Evolutionary conservation across 2,888 invertebrate species (phyloP), one percentile per base, ranked within the genome.

Genomic region (Eulithis testata): DNA sequence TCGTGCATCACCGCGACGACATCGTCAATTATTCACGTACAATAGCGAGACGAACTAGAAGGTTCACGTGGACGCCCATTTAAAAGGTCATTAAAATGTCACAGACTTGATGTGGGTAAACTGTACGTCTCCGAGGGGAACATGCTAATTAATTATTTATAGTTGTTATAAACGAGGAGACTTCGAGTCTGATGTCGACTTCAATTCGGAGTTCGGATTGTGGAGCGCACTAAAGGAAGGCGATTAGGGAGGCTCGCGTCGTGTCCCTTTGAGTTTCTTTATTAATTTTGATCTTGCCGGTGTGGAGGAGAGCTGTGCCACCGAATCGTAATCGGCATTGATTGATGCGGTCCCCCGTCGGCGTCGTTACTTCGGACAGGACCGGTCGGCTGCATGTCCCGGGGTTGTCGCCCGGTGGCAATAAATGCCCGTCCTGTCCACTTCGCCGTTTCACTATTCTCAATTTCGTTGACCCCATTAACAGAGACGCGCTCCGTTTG

Each of bases 61-160:
- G 75, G 75, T 77, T 76, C 80, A 81, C 82, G 84, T 84, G 82
- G 84, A 80, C 80, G 79, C 82, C 79, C 84, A 82, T 85, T 89
- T 86, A 87, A 86, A 88, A 86, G 82, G 81, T 84, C 89, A 89
- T 91, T 90, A 88, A 90, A 90, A 88, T 88, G 89, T 89, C 90
- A 89, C 87, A 77, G 81, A 74, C 79, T 80, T 88, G 88, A 89
- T 82, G 81, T 81, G 85, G 88, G 86, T 86, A 81, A 81, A 79
- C 78, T 78, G 81, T 80, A 76, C 81, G 78, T 78, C 76, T 76
- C 78, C 82, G 80, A 77, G 69, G 68, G 69, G 76, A 75, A 71
- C 71, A 68, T 76, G 76, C 80, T 84, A 85, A 86, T 90, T 88
- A 86, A 86, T 89, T 88, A 89, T 89, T 88, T 88, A 88, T 88